Percentiles rank a stretch among this genome's conserved stretches.
Evolutionary conservation across 2,888 invertebrate genomes (phyloP).

Genomic region (Tubulanus polymorphus): DNA sequence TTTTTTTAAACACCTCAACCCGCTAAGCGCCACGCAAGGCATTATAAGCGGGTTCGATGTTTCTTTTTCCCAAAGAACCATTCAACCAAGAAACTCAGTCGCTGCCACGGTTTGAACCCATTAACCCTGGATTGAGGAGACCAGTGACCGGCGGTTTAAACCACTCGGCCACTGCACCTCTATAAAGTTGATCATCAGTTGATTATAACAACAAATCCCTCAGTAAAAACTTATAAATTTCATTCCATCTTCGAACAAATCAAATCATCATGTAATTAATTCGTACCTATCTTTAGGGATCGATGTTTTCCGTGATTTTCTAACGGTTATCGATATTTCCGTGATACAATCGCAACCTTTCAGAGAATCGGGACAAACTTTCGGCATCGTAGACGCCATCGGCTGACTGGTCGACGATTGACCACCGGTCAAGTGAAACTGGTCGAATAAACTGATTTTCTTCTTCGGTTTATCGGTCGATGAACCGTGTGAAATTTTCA

Average conservation of each 20-base stretch:
- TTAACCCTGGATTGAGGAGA: too few species aligned
- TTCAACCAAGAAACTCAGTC: too few species aligned
- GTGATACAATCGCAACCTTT: conserved; percentile 87
- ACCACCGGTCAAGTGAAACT: background rate
- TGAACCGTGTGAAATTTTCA: too few species aligned
- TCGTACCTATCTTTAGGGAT: conserved; percentile 64
- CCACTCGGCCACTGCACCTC: too few species aligned
- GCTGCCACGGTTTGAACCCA: too few species aligned
- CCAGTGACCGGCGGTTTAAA: too few species aligned
- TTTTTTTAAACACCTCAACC: too few species aligned
- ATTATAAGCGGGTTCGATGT: too few species aligned
- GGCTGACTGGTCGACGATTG: background rate
- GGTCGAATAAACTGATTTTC: background rate
- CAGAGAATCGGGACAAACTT: conserved; percentile 38
- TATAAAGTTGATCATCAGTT: too few species aligned
- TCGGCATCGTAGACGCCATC: conserved; percentile 21
- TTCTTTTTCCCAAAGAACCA: too few species aligned
- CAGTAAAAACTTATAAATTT: background rate
- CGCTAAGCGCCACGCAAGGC: too few species aligned
- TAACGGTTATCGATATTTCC: conserved; percentile 82
- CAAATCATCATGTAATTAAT: background rate
- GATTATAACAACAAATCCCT: too few species aligned
- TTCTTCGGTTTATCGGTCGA: background rate
- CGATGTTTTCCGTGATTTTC: conserved; percentile 69
- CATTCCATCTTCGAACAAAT: background rate